Evolutionary conservation across 1,140 invertebrate species (phyloP).

Genomic region (Drosophila suzukii): DNA sequence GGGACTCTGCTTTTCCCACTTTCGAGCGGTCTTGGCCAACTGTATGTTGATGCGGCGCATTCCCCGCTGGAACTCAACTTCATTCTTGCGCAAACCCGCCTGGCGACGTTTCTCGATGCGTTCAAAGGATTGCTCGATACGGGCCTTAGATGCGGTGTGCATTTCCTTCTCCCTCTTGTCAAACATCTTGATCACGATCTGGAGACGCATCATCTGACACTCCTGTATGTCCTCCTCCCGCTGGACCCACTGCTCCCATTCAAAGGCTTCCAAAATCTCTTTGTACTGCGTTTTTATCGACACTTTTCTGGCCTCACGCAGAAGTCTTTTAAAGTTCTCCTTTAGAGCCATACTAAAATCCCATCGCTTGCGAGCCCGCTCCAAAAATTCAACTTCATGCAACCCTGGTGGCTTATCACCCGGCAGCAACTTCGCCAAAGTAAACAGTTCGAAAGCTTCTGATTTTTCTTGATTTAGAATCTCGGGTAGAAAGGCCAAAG

Average conservation of each 20-base stretch:
- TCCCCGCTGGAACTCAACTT: conserved; percentile 79
- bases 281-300: conserved; percentile 40
- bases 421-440: conserved; percentile 56
- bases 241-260: conserved; percentile 82
- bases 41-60: conserved; percentile 52
- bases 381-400: conserved; percentile 75
- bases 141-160: conserved; percentile 76
- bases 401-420: conserved; percentile 71
- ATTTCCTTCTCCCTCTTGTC: conserved; percentile 77
- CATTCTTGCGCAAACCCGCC: conserved; percentile 80
- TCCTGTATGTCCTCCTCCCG: conserved; percentile 86
- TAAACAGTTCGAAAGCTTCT: conserved; percentile 66
- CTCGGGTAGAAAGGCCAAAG: conserved; percentile 88
- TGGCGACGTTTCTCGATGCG: conserved; percentile 80
- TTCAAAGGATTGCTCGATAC: conserved; percentile 82
- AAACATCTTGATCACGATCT: conserved; percentile 85
- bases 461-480: conserved; percentile 81
- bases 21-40: conserved; percentile 50
- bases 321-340: conserved; percentile 41
- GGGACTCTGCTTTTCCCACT: conserved; percentile 82
- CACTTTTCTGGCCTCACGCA: conserved; percentile 35
- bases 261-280: conserved; percentile 73
- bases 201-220: conserved; percentile 86
- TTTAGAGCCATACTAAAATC: conserved; percentile 64
- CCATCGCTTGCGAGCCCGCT: conserved; percentile 76